These are phyloP conservation scores for Discoglossus pictus DNA, from an alignment of 2,797 vertebrate species.

Conservation along the genomic window DNA sequence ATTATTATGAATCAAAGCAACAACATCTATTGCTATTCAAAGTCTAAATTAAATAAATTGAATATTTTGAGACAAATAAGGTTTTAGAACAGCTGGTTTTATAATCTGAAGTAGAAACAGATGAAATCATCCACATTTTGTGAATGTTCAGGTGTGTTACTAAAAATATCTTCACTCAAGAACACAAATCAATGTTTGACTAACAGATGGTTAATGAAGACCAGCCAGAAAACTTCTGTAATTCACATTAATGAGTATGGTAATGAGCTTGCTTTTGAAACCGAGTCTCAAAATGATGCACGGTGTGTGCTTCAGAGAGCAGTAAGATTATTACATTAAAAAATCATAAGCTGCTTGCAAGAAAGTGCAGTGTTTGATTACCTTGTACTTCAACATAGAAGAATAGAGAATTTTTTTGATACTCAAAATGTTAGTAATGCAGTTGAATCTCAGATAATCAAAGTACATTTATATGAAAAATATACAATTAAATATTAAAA, in stretches of 20 bases:
- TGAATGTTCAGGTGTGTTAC: slow-evolving; percentile 65
- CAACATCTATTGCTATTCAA: not conserved
- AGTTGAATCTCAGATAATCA: slow-evolving; percentile 32
- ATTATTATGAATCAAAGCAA: no score
- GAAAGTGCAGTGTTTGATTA: slow-evolving; percentile 26
- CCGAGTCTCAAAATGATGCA: slow-evolving; percentile 61
- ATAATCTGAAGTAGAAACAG: slow-evolving; percentile 59
- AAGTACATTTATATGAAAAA: no score
- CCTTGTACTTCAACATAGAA: slow-evolving; percentile 52
- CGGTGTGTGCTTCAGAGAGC: slow-evolving; percentile 65
- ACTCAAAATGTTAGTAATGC: slow-evolving; percentile 39
- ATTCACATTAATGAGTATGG: slow-evolving; percentile 73
- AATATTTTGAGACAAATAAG: slow-evolving; percentile 48
- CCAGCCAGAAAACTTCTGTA: slow-evolving; percentile 69
- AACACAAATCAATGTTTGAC: slow-evolving; percentile 70
- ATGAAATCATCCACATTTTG: slow-evolving; percentile 59
- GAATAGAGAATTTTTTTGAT: slow-evolving; percentile 45
- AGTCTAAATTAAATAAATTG: slow-evolving; percentile 50
- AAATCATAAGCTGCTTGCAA: slow-evolving; percentile 46
- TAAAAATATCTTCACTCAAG: slow-evolving; percentile 66
- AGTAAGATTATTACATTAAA: slow-evolving; percentile 61
- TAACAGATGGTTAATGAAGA: slow-evolving; percentile 76
- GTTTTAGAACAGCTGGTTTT: slow-evolving; percentile 51
- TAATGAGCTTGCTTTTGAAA: slow-evolving; percentile 70
- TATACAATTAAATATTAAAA: no score